These are phyloP conservation scores for Cheilosia impressa DNA, from an alignment of 2,888 invertebrate species.

Conservation along the genomic window DNA sequence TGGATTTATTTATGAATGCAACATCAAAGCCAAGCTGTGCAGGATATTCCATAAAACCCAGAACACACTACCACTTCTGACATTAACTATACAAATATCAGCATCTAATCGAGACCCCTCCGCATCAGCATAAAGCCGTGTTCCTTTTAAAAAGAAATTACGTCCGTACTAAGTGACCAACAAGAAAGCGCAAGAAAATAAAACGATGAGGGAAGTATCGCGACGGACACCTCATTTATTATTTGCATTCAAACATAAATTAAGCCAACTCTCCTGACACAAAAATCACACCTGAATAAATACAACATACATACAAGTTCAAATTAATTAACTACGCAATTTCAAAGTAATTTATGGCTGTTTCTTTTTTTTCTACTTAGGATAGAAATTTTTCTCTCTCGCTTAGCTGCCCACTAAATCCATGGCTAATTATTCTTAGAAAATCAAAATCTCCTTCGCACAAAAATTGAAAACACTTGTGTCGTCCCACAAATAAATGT, in stretches of 20 bases:
- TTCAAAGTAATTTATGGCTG: constrained; percentile 36
- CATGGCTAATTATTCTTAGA: constrained; percentile 55
- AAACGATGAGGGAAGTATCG: background rate
- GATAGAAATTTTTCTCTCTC: constrained; percentile 4
- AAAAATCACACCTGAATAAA: constrained; percentile 3
- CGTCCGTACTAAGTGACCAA: no score
- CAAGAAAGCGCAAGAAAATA: background rate
- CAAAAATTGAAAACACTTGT: constrained; percentile 9
- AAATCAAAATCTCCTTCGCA: constrained; percentile 11
- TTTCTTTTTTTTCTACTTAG: constrained; percentile 19
- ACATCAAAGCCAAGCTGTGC: no score
- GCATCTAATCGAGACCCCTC: no score
- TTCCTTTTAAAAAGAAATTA: no score
- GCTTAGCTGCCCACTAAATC: constrained; percentile 24
- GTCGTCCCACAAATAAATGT: constrained; percentile 63
- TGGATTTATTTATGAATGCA: no score
- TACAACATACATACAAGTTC: background rate
- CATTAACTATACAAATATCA: no score
- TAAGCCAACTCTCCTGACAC: background rate
- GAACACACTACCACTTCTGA: no score
- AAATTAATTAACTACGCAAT: constrained; percentile 46
- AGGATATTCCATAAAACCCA: no score
- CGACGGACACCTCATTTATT: background rate
- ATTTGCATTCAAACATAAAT: constrained; percentile 1
- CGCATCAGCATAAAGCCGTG: no score